phyloP scores from a whole-genome alignment of 2,797 vertebrate genomes.

The Vespertilio murinus region DNA sequence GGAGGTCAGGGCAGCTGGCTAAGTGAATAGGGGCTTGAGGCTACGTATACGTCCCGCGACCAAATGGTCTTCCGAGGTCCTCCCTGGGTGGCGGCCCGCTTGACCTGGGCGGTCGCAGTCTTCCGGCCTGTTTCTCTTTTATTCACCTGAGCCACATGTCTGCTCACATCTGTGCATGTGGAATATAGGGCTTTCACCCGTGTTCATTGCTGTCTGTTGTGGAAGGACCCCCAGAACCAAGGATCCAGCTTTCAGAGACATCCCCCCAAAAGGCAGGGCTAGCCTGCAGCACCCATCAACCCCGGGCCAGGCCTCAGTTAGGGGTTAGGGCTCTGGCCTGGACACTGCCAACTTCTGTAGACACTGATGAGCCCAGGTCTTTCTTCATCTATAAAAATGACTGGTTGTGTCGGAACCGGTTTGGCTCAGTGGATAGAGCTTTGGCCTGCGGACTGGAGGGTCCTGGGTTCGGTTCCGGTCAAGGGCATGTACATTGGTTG shows the following conservation, averaged over 20 bases:
- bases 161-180: not conserved
- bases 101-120: slow-evolving; percentile 22
- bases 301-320: not conserved
- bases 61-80: not conserved
- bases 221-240: not conserved
- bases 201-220: not conserved
- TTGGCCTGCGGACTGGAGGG: too few relatives aligned
- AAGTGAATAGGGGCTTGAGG: slow-evolving; percentile 52
- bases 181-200: slow-evolving; percentile 16
- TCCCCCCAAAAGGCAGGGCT: not conserved
- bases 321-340: not conserved
- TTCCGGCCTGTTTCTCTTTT: slow-evolving; percentile 56
- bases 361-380: not conserved
- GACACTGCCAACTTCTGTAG: not conserved
- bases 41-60: not conserved
- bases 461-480: too few relatives aligned
- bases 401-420: not conserved
- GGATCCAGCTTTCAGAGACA: not conserved
- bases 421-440: too few relatives aligned
- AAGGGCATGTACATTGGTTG: too few relatives aligned
- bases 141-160: slow-evolving; percentile 42
- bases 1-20: slow-evolving; percentile 2
- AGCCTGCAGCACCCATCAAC: not conserved
- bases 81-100: not conserved
- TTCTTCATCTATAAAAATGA: not conserved